Conservation (phyloP, 2,888 invertebrate genomes). For the Drosophila merina region DNA sequence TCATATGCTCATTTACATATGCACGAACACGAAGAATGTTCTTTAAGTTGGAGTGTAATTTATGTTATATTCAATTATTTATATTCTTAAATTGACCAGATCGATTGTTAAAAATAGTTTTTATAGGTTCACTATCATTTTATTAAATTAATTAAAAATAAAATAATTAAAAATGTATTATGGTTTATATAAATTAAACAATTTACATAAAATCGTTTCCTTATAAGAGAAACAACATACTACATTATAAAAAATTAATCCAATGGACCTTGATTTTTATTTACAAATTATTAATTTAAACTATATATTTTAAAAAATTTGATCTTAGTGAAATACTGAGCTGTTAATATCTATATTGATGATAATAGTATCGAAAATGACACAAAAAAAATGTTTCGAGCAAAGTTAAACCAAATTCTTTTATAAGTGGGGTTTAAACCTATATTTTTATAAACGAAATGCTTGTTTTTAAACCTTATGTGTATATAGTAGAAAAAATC, state of each 20-base stretch:
- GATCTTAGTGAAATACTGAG: neutral
- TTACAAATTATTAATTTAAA: conserved; percentile 3
- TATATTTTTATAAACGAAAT: too few species aligned
- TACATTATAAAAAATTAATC: neutral
- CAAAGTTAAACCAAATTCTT: too few species aligned
- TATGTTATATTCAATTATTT: conserved; percentile 16
- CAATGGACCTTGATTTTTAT: neutral
- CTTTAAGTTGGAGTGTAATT: neutral
- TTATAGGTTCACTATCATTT: neutral
- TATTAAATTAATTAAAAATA: neutral
- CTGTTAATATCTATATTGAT: neutral
- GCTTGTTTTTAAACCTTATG: too few species aligned
- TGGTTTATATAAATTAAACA: neutral
- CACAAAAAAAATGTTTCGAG: too few species aligned
- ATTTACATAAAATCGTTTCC: neutral
- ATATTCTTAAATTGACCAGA: conserved; percentile 45
- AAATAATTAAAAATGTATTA: neutral
- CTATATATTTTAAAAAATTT: neutral
- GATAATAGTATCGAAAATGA: too few species aligned
- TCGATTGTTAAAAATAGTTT: conserved; percentile 12
- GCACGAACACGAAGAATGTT: conserved; percentile 5
- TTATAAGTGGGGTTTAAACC: too few species aligned
- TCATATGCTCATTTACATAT: conserved; percentile 29
- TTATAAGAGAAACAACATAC: neutral
- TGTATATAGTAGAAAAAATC: too few species aligned